Evolutionary conservation across 2,888 invertebrate species (phyloP).

Genomic region (Plebejus anna): DNA sequence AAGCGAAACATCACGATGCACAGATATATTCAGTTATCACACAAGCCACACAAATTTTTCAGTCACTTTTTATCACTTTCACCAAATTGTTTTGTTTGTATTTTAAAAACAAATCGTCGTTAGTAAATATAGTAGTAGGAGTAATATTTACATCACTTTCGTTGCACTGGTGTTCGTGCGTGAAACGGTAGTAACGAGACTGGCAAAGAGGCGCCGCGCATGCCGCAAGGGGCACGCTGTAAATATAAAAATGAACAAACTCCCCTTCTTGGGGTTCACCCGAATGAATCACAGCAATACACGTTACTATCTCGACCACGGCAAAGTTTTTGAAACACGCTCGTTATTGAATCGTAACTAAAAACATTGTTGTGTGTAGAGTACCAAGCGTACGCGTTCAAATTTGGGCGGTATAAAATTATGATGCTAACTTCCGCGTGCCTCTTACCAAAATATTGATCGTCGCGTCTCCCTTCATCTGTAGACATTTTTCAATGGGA

Average conservation of each 20-base stretch:
- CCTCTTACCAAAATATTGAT: constrained; percentile 72
- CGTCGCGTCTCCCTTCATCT: constrained; percentile 57
- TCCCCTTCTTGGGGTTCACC: constrained; percentile 75
- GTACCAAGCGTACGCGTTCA: constrained; percentile 45
- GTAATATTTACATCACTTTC: constrained; percentile 75
- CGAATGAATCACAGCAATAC: constrained; percentile 73
- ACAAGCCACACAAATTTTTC: constrained; percentile 53
- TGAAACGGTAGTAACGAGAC: constrained; percentile 74
- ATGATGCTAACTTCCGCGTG: constrained; percentile 62
- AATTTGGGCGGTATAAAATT: constrained; percentile 61
- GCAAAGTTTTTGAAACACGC: constrained; percentile 51
- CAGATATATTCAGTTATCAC: constrained; percentile 57
- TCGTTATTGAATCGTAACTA: constrained; percentile 43
- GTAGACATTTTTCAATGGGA: constrained; percentile 62
- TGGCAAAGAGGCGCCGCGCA: constrained; percentile 76
- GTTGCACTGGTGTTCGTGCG: constrained; percentile 73
- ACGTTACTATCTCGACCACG: constrained; percentile 54
- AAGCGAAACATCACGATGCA: constrained; percentile 63
- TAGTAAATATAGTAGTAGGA: constrained; percentile 70
- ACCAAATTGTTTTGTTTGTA: constrained; percentile 49
- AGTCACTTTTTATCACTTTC: constrained; percentile 47
- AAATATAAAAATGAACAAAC: constrained; percentile 79
- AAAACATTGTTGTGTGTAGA: constrained; percentile 30
- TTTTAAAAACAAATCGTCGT: constrained; percentile 66
- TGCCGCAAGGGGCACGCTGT: constrained; percentile 74